Conservation (phyloP, 2,888 invertebrate species). For the Sinhomidia bicolor region DNA sequence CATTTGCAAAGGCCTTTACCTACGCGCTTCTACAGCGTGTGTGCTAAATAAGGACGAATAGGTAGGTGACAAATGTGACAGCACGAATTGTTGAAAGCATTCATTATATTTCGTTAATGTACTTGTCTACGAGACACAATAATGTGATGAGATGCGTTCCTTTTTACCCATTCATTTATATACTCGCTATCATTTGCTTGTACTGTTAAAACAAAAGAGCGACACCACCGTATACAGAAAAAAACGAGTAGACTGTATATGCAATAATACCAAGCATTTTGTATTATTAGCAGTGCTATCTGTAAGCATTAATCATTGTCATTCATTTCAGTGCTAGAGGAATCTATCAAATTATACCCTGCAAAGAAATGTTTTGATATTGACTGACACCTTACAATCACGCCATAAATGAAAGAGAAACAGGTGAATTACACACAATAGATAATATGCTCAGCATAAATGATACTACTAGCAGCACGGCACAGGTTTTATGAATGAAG, state of each 20-base stretch:
- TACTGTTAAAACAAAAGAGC: conserved; percentile 21
- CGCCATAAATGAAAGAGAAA: conserved; percentile 19
- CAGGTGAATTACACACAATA: conserved; percentile 36
- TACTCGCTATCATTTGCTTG: neutral
- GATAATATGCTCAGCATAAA: neutral
- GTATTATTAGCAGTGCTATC: neutral
- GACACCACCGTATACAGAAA: neutral
- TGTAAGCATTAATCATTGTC: conserved; percentile 65
- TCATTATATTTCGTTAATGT: conserved; percentile 38
- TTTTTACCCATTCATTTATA: conserved; percentile 9
- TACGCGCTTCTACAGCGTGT: neutral
- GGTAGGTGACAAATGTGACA: conserved; percentile 46
- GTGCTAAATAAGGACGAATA: conserved; percentile 22
- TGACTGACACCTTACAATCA: conserved; percentile 48
- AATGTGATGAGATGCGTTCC: neutral
- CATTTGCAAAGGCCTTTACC: no score
- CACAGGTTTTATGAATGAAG: conserved; percentile 42
- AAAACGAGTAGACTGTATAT: neutral
- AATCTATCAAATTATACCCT: conserved; percentile 28
- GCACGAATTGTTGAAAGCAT: conserved; percentile 40
- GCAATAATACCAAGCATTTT: neutral
- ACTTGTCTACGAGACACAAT: neutral
- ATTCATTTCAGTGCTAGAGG: conserved; percentile 28
- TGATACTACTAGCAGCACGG: no score
- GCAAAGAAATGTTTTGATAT: conserved; percentile 38